Conservation (phyloP, 2,113 vertebrate species). For the Elgaria multicarinata region DNA sequence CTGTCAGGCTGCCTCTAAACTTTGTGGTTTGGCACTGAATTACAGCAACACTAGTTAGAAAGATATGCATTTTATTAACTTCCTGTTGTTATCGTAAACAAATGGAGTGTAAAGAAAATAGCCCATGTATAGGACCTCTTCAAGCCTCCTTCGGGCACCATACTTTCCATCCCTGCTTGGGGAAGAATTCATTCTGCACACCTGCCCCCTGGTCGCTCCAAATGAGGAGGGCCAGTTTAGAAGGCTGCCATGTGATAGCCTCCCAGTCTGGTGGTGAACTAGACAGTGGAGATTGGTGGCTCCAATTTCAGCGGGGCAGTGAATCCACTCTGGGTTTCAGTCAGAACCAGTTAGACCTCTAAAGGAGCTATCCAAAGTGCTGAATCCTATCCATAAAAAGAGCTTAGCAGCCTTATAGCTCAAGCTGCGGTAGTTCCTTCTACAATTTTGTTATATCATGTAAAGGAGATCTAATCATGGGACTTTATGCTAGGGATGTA, state of each 20-base stretch:
- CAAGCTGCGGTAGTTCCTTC: background rate
- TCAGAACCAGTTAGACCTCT: too few relatives aligned
- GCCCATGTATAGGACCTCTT: background rate
- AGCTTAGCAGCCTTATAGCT: background rate
- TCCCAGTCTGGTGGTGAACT: background rate
- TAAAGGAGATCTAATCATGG: background rate
- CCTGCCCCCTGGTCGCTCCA: background rate
- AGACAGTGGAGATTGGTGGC: background rate
- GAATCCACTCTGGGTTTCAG: too few relatives aligned
- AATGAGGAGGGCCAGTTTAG: background rate
- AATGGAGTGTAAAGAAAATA: background rate
- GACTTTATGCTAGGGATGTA: background rate
- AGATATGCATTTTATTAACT: slow-evolving; percentile 6
- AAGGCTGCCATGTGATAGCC: background rate
- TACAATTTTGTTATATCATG: background rate
- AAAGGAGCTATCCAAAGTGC: too few relatives aligned
- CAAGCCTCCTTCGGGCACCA: background rate
- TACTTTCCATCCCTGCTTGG: background rate
- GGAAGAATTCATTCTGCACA: background rate
- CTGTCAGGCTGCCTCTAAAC: background rate
- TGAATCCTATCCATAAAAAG: background rate
- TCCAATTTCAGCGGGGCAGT: too few relatives aligned
- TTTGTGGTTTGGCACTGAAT: slow-evolving; percentile 26
- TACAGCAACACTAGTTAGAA: slow-evolving; percentile 1
- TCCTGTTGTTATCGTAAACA: background rate